A percentile compares a stretch with the other conserved stretches of the same genome.
Evolutionary conservation across 2,113 vertebrate species (phyloP).

Genomic region (Microtus montanus): DNA sequence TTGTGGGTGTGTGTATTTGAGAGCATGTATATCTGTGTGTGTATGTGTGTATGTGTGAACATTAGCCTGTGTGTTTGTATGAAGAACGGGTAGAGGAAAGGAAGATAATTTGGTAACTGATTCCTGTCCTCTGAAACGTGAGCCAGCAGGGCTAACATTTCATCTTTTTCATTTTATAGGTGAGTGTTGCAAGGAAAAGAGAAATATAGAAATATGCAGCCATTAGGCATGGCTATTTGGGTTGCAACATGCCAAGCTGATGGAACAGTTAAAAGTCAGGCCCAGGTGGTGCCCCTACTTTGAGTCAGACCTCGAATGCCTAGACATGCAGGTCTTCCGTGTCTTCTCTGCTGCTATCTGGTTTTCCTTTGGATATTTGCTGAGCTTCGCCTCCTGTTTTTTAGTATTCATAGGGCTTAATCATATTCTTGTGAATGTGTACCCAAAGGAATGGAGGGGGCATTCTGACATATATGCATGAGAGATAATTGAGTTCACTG

Average conservation of each 20-base stretch:
- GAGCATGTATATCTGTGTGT: neutral
- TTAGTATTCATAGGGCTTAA: neutral
- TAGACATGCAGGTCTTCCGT: fast-evolving
- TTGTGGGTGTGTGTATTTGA: too few relatives aligned
- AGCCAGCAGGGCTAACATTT: fast-evolving
- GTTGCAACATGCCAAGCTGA: neutral
- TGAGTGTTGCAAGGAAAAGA: neutral
- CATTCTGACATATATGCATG: neutral
- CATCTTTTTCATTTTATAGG: fast-evolving
- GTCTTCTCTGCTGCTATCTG: neutral
- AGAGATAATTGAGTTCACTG: neutral
- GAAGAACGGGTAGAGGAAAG: neutral
- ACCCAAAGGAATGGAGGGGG: too few relatives aligned
- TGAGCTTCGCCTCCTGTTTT: neutral
- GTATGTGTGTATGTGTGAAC: too few relatives aligned
- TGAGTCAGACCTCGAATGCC: neutral
- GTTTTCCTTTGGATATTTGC: neutral
- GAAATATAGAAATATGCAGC: fast-evolving
- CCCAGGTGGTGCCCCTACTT: fast-evolving
- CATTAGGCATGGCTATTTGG: neutral
- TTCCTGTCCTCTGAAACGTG: neutral
- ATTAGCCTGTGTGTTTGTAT: neutral
- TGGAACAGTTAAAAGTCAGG: neutral
- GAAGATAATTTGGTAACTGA: neutral
- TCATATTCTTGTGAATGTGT: neutral